Conservation (phyloP, 2,113 vertebrate genomes). For the Carassius auratus region DNA sequence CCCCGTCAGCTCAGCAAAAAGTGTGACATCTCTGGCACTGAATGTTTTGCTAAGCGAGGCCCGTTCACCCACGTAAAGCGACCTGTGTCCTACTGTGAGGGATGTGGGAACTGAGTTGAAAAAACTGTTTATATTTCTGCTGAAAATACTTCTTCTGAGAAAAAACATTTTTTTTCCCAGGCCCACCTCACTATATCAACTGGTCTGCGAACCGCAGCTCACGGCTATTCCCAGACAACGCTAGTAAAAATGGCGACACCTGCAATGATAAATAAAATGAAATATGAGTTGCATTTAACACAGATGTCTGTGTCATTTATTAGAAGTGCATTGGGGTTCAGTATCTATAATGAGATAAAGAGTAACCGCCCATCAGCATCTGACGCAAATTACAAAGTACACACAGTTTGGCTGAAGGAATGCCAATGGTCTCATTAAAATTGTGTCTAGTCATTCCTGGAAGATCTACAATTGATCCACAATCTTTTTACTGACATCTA, state of each 20-base stretch:
- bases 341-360: neutral
- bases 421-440: neutral
- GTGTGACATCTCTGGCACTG: conserved; percentile 79
- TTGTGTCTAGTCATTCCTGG: conserved; percentile 45
- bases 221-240: conserved; percentile 88
- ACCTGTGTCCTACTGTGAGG: conserved; percentile 34
- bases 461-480: neutral
- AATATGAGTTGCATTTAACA: neutral
- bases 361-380: neutral
- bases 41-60: conserved; percentile 85
- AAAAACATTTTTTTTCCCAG: neutral
- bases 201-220: conserved; percentile 80
- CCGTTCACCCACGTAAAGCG: conserved; percentile 80
- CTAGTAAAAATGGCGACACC: conserved; percentile 92
- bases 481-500: conserved; percentile 46
- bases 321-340: neutral
- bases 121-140: neutral
- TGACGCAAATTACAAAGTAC: neutral
- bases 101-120: neutral
- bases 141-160: conserved; percentile 57
- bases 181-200: too few species aligned
- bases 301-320: too few species aligned
- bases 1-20: conserved; percentile 87
- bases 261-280: conserved; percentile 58
- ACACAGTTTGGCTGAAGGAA: neutral